Base-by-base conservation (phyloP, 2,113 vertebrate genomes). In the Pogona vitticeps region DNA sequence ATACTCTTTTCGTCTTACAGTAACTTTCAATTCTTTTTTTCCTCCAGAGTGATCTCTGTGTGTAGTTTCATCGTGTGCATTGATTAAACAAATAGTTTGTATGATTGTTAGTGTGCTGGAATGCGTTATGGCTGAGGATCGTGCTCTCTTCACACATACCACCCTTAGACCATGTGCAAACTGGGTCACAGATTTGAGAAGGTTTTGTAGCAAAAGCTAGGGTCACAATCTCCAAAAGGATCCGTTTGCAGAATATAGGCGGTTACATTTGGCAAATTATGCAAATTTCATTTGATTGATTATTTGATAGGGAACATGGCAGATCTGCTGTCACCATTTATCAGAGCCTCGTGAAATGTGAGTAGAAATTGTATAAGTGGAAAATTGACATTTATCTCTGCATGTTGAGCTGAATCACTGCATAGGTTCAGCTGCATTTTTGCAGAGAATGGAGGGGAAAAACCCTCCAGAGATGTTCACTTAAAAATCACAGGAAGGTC, bases 331-430 rank as follows among this genome's bases (percentile, higher is more conserved):
- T 84, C 71, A 75, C 26, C 38, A 20, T 76, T 46, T 40, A 76
- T 46, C 82, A 76, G 56, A n/a, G 58, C 58, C 72, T 17, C 1
- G 52, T 20, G 82, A 31, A 42, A 46, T 21, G 38, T 13, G 71
- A 75, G 33, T 28, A 59, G 33, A 26, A 61, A 33, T 61, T 61
- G 70, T 33, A 38, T 63, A 65, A n/a, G 28, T 84, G 82, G 71
- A 63, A 84, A 76, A 84, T 46, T 84, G 82, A 63, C 82, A 75
- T 84, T 84, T 84, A 84, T 75, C 72, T 84, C 59, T 23, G 58
- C 38, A 28, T 65, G 70, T 36, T 40, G 26, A 75, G 82, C 56
- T 83, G 82, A 84, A 28, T 84, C 71, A 63, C 6, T 42, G 38
- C 58, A 71, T 23, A 42, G 17, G 23, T 42, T 76, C 15, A 14